These are phyloP conservation scores for Leptogaster cylindrica DNA, from an alignment of 2,888 invertebrate species.

Conservation along the genomic window DNA sequence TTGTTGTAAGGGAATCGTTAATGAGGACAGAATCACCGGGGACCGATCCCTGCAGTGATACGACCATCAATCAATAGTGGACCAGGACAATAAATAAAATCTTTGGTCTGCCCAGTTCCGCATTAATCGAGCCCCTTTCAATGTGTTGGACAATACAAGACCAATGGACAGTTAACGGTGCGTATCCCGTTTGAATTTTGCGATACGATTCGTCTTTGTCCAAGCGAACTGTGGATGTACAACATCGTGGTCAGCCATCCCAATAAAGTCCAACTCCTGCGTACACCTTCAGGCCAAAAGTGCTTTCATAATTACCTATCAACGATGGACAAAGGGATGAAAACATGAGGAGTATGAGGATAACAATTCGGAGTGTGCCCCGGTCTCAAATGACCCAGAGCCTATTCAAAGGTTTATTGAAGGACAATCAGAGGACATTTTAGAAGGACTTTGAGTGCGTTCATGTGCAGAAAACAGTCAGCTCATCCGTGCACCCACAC, in stretches of 20 bases:
- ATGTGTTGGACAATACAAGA: constrained; percentile 18
- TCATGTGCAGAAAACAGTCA: not conserved
- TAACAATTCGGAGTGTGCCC: constrained; percentile 21
- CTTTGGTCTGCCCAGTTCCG: not conserved
- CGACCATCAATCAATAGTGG: constrained; percentile 21
- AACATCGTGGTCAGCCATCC: constrained; percentile 13
- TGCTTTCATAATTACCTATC: constrained; percentile 23
- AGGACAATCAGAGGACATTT: constrained; percentile 19
- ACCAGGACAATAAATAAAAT: constrained; percentile 12
- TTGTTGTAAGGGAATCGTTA: not conserved
- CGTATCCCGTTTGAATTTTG: constrained; percentile 25
- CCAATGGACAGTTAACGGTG: constrained; percentile 28
- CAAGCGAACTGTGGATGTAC: not conserved
- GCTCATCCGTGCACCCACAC: constrained; percentile 9
- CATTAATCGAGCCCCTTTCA: not conserved
- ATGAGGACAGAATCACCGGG: not conserved
- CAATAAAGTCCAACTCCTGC: not conserved
- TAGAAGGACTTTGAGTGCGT: constrained; percentile 15
- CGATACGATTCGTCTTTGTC: constrained; percentile 12
- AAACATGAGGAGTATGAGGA: not conserved
- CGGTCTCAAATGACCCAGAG: constrained; percentile 13
- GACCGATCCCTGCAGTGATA: not conserved
- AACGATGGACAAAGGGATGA: constrained; percentile 3
- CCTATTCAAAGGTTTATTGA: constrained; percentile 23
- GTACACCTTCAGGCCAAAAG: constrained; percentile 11